These are phyloP conservation scores for Clarias gariepinus DNA, from an alignment of 2,113 vertebrate genomes.

Conservation along the genomic window DNA sequence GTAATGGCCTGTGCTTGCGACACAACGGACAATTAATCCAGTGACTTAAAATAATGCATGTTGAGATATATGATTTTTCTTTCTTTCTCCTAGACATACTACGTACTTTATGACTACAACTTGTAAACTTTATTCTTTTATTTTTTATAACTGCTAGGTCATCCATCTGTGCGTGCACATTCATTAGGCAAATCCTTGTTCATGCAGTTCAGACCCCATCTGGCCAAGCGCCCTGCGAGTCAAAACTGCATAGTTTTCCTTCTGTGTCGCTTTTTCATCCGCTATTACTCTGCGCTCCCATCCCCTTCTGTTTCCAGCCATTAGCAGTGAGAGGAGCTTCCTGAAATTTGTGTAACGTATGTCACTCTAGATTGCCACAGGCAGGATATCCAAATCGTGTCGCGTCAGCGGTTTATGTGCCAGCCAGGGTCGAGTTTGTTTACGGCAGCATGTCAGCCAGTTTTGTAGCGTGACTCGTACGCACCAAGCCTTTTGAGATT, in stretches of 20 bases:
- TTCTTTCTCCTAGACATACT: neutral
- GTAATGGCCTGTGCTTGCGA: neutral
- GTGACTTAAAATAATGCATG: neutral
- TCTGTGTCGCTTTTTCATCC: slow-evolving; percentile 2
- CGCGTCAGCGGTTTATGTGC: neutral
- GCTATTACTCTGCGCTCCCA: neutral
- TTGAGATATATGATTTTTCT: neutral
- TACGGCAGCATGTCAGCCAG: neutral
- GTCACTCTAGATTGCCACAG: slow-evolving; percentile 23
- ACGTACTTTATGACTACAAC: too few relatives aligned
- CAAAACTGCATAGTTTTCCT: neutral
- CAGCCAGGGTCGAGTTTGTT: neutral
- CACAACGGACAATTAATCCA: neutral
- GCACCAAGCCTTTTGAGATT: neutral
- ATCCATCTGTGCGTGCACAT: neutral
- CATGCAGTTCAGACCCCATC: slow-evolving; percentile 9
- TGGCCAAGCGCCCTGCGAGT: slow-evolving; percentile 11
- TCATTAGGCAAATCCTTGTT: slow-evolving; percentile 30
- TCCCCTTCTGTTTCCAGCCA: slow-evolving; percentile 32
- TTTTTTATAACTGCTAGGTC: too few relatives aligned
- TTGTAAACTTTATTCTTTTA: too few relatives aligned
- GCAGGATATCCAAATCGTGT: neutral
- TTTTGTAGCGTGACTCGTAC: neutral
- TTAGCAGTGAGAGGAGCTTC: slow-evolving; percentile 11
- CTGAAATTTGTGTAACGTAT: slow-evolving; percentile 22